These are phyloP conservation scores for Xylocampa areola DNA, from an alignment of 2,888 invertebrate genomes.

Conservation along the genomic window DNA sequence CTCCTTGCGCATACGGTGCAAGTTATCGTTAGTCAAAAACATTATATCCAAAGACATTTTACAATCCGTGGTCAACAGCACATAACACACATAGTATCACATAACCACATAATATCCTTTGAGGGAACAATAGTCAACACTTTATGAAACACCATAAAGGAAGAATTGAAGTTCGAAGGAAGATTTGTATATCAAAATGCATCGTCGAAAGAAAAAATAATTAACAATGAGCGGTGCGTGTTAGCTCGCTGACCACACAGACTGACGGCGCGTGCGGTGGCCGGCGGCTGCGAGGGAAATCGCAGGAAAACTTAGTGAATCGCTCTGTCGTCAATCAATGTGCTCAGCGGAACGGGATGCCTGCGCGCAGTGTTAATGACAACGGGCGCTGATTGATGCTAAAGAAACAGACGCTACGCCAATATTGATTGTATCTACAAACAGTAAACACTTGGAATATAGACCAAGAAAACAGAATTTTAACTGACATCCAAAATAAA, in stretches of 20 bases:
- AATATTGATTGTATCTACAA: constrained; percentile 30
- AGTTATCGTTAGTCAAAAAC: constrained; percentile 88
- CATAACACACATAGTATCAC: constrained; percentile 69
- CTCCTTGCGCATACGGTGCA: constrained; percentile 86
- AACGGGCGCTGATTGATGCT: constrained; percentile 42
- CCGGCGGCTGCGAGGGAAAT: constrained; percentile 78
- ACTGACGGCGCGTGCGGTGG: constrained; percentile 69
- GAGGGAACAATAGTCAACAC: constrained; percentile 67
- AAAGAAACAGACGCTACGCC: constrained; percentile 23
- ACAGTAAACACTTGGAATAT: constrained; percentile 4
- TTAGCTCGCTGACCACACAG: constrained; percentile 73
- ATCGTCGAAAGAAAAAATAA: constrained; percentile 74
- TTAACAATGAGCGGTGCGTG: constrained; percentile 68
- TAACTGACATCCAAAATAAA: no score
- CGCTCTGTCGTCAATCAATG: constrained; percentile 68
- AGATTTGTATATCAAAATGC: constrained; percentile 85
- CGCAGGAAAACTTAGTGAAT: constrained; percentile 77
- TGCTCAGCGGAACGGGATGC: constrained; percentile 75
- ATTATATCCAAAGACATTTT: constrained; percentile 87
- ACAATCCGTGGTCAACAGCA: constrained; percentile 61
- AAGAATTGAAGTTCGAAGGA: constrained; percentile 70
- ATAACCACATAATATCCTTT: constrained; percentile 63
- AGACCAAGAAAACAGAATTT: not conserved
- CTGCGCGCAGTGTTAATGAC: constrained; percentile 40
- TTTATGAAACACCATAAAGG: constrained; percentile 74